These are phyloP conservation scores for Terebella lapidaria DNA, from an alignment of 2,888 invertebrate genomes.

Conservation along the genomic window DNA sequence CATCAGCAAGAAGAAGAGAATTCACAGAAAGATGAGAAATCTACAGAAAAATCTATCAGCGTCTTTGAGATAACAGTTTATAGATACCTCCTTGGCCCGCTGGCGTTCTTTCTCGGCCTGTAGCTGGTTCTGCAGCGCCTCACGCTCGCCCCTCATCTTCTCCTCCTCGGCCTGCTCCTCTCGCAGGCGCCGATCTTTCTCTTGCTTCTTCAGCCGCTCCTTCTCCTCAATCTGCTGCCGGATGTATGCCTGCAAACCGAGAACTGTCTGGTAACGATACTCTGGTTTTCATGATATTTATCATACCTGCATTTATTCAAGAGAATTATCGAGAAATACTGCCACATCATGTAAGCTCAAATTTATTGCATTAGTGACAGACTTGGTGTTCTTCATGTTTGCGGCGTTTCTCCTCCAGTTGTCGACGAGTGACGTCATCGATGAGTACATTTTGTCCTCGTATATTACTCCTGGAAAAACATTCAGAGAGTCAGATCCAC, in stretches of 20 bases:
- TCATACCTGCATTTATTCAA: too few species aligned
- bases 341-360: too few species aligned
- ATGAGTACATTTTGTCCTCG: constrained; percentile 81
- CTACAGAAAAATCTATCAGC: too few species aligned
- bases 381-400: constrained; percentile 76
- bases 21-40: too few species aligned
- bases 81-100: constrained; percentile 14
- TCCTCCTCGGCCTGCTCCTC: constrained; percentile 80
- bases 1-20: too few species aligned
- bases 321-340: too few species aligned
- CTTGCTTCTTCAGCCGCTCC: constrained; percentile 11
- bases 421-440: constrained; percentile 73
- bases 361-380: too few species aligned
- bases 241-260: constrained; percentile 14
- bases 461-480: constrained; percentile 61
- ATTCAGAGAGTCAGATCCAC: too few species aligned
- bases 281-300: too few species aligned
- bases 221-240: constrained; percentile 18
- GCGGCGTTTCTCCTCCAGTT: constrained; percentile 67
- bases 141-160: constrained; percentile 73
- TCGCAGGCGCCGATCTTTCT: constrained; percentile 54
- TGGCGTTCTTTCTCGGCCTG: constrained; percentile 66
- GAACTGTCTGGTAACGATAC: too few species aligned
- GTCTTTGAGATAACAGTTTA: too few species aligned
- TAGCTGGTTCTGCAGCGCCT: constrained; percentile 65